phyloP scores from a whole-genome alignment of 2,113 vertebrate genomes.

The Corapipo altera region DNA sequence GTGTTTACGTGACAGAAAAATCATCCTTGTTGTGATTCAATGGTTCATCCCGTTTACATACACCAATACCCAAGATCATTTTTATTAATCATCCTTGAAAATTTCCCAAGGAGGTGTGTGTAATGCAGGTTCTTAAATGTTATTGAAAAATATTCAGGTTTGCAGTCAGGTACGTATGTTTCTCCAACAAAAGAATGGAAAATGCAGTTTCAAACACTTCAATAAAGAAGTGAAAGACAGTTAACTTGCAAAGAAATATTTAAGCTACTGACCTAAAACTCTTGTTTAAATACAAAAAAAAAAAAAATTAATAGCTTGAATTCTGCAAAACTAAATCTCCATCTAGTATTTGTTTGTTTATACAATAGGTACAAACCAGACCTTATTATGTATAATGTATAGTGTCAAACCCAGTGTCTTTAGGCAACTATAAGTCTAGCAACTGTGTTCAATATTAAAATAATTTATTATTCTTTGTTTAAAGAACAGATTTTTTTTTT shows the following conservation, averaged over 20 bases:
- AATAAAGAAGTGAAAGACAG: background rate
- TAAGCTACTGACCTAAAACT: background rate
- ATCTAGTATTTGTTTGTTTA: background rate
- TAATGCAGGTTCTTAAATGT: background rate
- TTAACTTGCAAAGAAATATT: background rate
- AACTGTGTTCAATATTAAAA: background rate
- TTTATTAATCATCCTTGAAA: background rate
- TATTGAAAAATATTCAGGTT: background rate
- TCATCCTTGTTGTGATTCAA: background rate
- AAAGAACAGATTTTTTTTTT: rapidly evolving
- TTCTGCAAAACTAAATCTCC: background rate
- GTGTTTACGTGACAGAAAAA: background rate
- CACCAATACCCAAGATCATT: background rate
- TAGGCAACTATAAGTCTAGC: background rate
- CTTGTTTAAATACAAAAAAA: background rate
- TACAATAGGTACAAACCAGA: background rate
- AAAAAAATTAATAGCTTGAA: background rate
- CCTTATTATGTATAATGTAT: background rate
- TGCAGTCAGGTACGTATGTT: background rate
- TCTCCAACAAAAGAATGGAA: background rate
- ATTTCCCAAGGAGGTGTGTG: background rate
- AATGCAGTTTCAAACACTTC: background rate
- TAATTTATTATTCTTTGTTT: background rate
- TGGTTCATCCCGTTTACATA: background rate
- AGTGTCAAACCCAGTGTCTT: background rate